Percentiles rank a stretch among this genome's conserved stretches.
phyloP scores from a whole-genome alignment of 2,888 invertebrate species.

The Scelioninae gen. 2 region DNA sequence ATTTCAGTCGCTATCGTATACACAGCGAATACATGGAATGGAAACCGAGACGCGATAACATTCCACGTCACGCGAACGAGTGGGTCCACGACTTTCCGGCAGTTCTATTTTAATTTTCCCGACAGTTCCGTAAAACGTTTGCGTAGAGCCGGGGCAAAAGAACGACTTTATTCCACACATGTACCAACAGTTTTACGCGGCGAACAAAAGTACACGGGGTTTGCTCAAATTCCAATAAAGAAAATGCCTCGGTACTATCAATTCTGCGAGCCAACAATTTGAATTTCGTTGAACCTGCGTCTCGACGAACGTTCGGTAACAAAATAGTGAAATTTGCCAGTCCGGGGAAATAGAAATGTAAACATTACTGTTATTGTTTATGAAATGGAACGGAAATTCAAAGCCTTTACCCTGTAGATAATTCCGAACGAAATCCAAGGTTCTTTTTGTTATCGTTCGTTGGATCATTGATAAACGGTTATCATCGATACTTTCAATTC shows the following conservation, averaged over 20 bases:
- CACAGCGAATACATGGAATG: conserved; percentile 36
- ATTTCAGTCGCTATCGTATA: conserved; percentile 51
- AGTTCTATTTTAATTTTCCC: conserved; percentile 57
- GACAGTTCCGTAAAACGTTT: conserved; percentile 53
- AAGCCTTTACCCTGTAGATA: too few relatives aligned
- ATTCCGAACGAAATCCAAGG: too few relatives aligned
- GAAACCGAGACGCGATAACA: conserved; percentile 55
- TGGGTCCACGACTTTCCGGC: conserved; percentile 47
- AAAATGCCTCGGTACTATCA: conserved; percentile 42
- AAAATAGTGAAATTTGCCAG: neutral
- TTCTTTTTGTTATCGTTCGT: too few relatives aligned
- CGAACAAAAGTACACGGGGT: conserved; percentile 27
- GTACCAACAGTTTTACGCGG: conserved; percentile 40
- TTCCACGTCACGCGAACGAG: conserved; percentile 48
- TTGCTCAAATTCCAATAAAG: conserved; percentile 52
- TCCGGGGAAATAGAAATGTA: neutral
- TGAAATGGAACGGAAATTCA: too few relatives aligned
- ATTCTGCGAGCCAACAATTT: conserved; percentile 46
- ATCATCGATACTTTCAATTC: too few relatives aligned
- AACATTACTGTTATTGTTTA: neutral
- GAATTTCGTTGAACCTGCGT: conserved; percentile 31
- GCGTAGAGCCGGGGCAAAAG: conserved; percentile 37
- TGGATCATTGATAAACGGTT: too few relatives aligned
- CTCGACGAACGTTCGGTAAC: conserved; percentile 1
- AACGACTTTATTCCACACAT: conserved; percentile 44